phyloP scores from a whole-genome alignment of 2,888 invertebrate genomes.

The Orthonevra nobilis region DNA sequence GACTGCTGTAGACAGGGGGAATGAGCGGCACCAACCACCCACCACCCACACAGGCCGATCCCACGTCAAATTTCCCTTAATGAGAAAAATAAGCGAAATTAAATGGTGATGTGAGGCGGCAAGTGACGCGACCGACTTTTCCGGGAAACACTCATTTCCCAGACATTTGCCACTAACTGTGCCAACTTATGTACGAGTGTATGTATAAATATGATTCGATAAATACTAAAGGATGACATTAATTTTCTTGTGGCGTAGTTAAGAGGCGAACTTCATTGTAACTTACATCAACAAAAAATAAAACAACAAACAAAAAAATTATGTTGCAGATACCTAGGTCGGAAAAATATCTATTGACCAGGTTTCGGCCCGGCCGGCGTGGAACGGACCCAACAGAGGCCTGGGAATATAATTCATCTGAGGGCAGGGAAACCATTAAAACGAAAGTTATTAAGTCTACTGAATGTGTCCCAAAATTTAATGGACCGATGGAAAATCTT shows the following conservation, averaged over 20 bases:
- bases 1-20: background rate
- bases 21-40: background rate
- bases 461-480: constrained; percentile 64
- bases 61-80: constrained; percentile 11
- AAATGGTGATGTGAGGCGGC: constrained; percentile 19
- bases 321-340: background rate
- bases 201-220: constrained; percentile 35
- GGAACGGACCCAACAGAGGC: constrained; percentile 15
- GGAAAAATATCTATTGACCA: constrained; percentile 15
- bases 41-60: background rate
- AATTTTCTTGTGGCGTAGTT: constrained; percentile 31
- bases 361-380: background rate
- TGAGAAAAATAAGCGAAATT: constrained; percentile 31
- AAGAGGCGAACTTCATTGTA: constrained; percentile 4
- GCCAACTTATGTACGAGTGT: too few relatives aligned
- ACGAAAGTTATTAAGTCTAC: constrained; percentile 66
- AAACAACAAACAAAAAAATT: background rate
- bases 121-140: constrained; percentile 4
- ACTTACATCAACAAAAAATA: background rate
- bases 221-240: constrained; percentile 39
- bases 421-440: constrained; percentile 61
- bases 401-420: constrained; percentile 60
- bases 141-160: background rate
- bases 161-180: too few relatives aligned
- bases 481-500: constrained; percentile 65